phyloP scores from a whole-genome alignment of 2,113 vertebrate species.

The Amazona guildingii region DNA sequence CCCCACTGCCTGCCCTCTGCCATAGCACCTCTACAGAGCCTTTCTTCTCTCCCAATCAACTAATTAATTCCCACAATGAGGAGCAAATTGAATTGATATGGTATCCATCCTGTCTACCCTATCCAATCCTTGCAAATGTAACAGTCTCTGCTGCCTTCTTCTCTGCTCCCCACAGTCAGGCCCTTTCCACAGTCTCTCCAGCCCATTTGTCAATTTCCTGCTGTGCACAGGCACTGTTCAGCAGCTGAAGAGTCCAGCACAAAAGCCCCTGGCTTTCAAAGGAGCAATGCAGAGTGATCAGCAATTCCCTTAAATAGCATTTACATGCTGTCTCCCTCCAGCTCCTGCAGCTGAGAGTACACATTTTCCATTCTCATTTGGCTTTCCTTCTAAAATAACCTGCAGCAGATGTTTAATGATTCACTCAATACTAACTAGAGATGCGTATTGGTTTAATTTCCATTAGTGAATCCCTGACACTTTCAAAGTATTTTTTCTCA shows the following conservation, averaged over 20 bases:
- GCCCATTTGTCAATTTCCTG: background rate
- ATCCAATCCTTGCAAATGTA: background rate
- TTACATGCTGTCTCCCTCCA: background rate
- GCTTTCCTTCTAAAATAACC: background rate
- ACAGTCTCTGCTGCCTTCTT: background rate
- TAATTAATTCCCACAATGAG: background rate
- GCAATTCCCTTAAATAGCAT: background rate
- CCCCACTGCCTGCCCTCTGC: background rate
- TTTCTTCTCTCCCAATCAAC: background rate
- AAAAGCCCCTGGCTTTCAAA: background rate
- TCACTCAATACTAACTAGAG: background rate
- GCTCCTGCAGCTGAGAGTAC: background rate
- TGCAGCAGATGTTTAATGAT: constrained; percentile 25
- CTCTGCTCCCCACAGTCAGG: background rate
- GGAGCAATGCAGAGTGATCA: background rate
- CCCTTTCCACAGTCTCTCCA: background rate
- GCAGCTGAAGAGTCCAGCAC: background rate
- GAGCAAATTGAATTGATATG: background rate
- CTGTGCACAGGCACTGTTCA: background rate
- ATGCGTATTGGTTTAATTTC: background rate
- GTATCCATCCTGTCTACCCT: background rate
- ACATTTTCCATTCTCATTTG: constrained; percentile 5
- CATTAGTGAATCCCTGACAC: background rate
- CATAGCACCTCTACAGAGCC: background rate
- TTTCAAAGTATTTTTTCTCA: background rate